Percentiles rank a stretch among this genome's conserved stretches.
Conservation (phyloP, 2,797 vertebrate genomes). For the Manis pentadactyla region DNA sequence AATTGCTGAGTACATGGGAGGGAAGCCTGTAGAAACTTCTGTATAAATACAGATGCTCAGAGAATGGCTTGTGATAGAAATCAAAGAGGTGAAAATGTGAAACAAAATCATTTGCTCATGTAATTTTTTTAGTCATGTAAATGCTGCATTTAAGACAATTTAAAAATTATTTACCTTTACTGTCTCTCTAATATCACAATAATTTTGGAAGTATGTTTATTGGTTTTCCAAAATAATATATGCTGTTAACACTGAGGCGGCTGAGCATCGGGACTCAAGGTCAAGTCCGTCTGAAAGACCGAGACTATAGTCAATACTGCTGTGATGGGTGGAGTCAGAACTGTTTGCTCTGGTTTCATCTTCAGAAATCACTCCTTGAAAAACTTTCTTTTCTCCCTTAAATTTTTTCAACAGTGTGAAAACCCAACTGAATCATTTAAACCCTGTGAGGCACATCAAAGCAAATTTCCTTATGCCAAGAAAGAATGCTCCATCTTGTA, state of each 20-base stretch:
- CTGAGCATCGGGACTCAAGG: neutral
- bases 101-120: neutral
- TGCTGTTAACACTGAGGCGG: neutral
- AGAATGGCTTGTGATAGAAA: neutral
- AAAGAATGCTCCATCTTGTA: slow-evolving; percentile 97
- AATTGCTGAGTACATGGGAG: neutral
- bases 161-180: neutral
- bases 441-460: slow-evolving; percentile 97
- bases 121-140: neutral
- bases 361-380: neutral
- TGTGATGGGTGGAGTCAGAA: neutral
- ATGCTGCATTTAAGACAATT: neutral
- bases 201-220: neutral
- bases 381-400: slow-evolving; percentile 34
- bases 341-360: neutral
- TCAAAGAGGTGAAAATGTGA: neutral
- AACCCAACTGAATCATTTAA: slow-evolving; percentile 92
- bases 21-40: neutral
- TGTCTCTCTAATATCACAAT: neutral
- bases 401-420: slow-evolving; percentile 91
- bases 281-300: neutral
- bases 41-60: neutral
- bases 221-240: neutral
- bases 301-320: neutral
- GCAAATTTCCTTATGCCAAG: slow-evolving; percentile 98